Evolutionary conservation across 2,888 invertebrate genomes (phyloP), one percentile per base, ranked within the genome.

Genomic region (Metallyticus violacea): DNA sequence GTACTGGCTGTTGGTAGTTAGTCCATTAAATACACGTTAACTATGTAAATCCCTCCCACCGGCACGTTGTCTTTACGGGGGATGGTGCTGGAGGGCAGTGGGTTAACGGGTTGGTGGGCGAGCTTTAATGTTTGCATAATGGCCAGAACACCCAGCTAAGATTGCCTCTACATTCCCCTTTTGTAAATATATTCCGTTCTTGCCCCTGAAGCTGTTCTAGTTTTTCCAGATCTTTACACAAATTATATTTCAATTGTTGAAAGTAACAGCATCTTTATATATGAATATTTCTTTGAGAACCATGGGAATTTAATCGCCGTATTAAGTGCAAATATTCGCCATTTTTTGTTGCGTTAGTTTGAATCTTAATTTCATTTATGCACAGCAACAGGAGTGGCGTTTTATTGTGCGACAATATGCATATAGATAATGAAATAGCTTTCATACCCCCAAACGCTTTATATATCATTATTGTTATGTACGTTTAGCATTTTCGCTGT

Each of bases 11-110:
- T 15, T 62, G 6, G 3, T 26, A 40, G 27, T 82, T 76, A 82
- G 26, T 76, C 82, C 82, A 82, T 82, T 82, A 82, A 82, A 82
- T 27, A 76, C 76, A 76, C 82, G 40, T 82, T 82, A 82, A 82
- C 82, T 82, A 82, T 82, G 82, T 76, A 76, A 82, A 82, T 82
- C 40, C 40, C 40, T 76, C 6, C 6, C 82, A 30, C n/a, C 6
- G 6, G 30, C 30, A 30, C 29, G 28, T 28, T 29, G 25, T 28
- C 30, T 81, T 82, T 62, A 26, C 22, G 6, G 27, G 82, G 29
- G n/a, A 22, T 82, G 76, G 40, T 26, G 26, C 26, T 22, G 27
- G 82, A 26, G 27, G 82, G 26, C n/a, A 27, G 15, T 26, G 82
- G 82, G 82, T 30, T 40, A 40, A 81, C 62, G 6, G n/a, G n/a